Conservation (phyloP, 2,113 vertebrate genomes). For the Sitta europaea region DNA sequence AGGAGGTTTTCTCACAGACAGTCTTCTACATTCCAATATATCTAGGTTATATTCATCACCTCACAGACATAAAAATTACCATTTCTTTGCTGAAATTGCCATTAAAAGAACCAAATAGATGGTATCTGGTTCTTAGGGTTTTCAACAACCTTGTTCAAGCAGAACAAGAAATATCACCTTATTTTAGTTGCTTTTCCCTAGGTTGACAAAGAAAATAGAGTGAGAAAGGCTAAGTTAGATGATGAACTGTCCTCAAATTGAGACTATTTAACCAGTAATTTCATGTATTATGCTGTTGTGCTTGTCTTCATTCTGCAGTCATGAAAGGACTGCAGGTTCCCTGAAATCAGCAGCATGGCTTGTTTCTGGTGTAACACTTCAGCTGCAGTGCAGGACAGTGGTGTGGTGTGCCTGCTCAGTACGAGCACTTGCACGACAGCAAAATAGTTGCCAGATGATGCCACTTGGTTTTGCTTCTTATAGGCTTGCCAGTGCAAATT, state of each 20-base stretch:
- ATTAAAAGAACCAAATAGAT: not conserved
- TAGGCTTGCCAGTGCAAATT: not conserved
- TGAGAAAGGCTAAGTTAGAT: not conserved
- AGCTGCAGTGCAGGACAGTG: not conserved
- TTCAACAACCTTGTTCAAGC: not conserved
- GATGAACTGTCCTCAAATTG: not conserved
- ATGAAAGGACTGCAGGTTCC: not conserved
- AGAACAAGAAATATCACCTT: not conserved
- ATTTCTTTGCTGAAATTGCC: not conserved
- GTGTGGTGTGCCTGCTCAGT: fast-evolving
- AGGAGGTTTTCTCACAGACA: not conserved
- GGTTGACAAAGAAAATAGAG: not conserved
- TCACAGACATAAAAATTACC: not conserved
- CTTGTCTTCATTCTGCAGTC: not conserved
- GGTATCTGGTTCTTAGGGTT: not conserved
- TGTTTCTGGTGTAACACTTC: not conserved
- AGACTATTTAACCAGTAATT: not conserved
- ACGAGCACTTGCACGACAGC: not conserved
- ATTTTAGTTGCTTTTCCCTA: not conserved
- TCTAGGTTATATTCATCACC: not conserved
- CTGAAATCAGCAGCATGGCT: not conserved
- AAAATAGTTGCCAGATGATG: not conserved
- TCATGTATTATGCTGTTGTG: not conserved
- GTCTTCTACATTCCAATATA: not conserved
- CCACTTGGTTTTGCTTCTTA: not conserved